Base-by-base conservation (phyloP, 2,888 invertebrate genomes). In the Laothoe populi region DNA sequence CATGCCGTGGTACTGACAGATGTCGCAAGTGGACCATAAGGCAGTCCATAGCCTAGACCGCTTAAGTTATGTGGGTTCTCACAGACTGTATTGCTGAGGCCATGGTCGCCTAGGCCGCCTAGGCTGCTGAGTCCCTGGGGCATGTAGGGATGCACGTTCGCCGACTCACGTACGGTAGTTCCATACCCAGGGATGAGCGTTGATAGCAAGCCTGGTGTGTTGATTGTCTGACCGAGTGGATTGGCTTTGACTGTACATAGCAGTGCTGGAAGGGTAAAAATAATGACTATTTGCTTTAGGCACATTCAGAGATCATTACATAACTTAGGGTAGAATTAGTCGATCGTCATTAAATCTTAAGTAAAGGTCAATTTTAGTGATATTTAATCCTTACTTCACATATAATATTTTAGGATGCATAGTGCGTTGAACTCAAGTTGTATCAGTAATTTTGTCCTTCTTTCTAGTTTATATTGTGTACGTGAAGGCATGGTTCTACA, bases 251-350 rank as follows among this genome's bases (percentile, higher is more conserved):
- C 82, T 0, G 79, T 65, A 74, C 80, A 81, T 16, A 87, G 64
- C 13, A 85, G 68, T 38, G 83, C 87, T 87, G 66, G 8, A 74
- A 77, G 31, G 8, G n/a, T n/a, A n/a, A n/a, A n/a, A n/a, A n/a
- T n/a, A n/a, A n/a, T n/a, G n/a, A n/a, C n/a, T n/a, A n/a, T n/a
- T n/a, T n/a, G n/a, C n/a, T n/a, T n/a, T n/a, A n/a, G n/a, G n/a
- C n/a, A n/a, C n/a, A n/a, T n/a, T n/a, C n/a, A n/a, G n/a, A n/a
- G n/a, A n/a, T n/a, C n/a, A n/a, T n/a, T n/a, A n/a, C n/a, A n/a
- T n/a, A n/a, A n/a, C n/a, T n/a, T n/a, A n/a, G n/a, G n/a, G n/a
- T n/a, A n/a, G n/a, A n/a, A n/a, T n/a, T n/a, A n/a, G n/a, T n/a
- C n/a, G n/a, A n/a, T n/a, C n/a, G n/a, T n/a, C n/a, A n/a, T n/a